Conservation (phyloP, 2,888 invertebrate species). For the Hyppa rectilinea region DNA sequence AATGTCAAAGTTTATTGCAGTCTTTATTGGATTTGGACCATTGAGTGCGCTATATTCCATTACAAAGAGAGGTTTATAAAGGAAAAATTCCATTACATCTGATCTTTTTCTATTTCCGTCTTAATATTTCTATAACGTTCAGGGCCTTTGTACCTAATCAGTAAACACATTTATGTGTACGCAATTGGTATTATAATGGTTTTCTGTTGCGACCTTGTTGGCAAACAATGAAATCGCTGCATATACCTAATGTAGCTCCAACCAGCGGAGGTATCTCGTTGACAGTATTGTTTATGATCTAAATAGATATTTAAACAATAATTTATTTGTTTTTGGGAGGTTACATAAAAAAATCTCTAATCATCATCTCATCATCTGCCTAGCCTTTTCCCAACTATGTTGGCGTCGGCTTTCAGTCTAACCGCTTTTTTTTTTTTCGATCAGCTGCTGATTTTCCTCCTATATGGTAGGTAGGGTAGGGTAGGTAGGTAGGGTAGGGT, state of each 20-base stretch:
- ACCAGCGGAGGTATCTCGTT: constrained; percentile 24
- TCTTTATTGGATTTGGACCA: not conserved
- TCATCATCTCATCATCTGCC: too few species aligned
- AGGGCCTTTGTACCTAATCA: constrained; percentile 17
- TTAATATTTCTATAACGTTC: constrained; percentile 22
- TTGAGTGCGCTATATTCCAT: constrained; percentile 1
- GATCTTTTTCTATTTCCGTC: constrained; percentile 8
- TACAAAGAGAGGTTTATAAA: not conserved
- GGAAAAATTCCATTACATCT: not conserved
- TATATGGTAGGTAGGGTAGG: too few species aligned
- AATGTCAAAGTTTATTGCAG: constrained; percentile 25
- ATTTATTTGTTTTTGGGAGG: not conserved
- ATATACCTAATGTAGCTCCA: constrained; percentile 40
- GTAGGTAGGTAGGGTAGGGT: too few species aligned
- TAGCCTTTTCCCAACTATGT: too few species aligned
- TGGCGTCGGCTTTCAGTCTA: too few species aligned
- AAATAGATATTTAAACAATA: not conserved
- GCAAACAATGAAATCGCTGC: constrained; percentile 57
- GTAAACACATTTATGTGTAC: constrained; percentile 28
- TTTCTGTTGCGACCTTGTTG: constrained; percentile 55
- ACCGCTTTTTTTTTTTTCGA: too few species aligned
- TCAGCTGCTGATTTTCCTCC: too few species aligned
- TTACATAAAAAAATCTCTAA: too few species aligned
- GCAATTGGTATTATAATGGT: constrained; percentile 47
- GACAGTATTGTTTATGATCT: constrained; percentile 16